Percentiles rank a stretch among this genome's conserved stretches.
Conservation (phyloP, 92 coral and sea anemone genomes). For the Porites divaricata region DNA sequence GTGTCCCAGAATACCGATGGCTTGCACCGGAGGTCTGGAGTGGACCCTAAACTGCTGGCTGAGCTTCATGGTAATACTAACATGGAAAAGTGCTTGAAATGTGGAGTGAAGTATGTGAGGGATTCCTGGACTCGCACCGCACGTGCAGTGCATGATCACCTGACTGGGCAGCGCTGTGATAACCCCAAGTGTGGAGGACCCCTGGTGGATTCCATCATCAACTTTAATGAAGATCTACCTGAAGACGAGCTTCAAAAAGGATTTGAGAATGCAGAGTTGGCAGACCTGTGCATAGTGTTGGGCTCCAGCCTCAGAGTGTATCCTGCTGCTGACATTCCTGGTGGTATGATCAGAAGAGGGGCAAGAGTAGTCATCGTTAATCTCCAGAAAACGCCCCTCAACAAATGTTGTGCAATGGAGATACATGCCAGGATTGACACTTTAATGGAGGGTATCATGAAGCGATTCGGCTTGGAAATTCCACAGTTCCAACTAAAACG, state of each 20-base stretch:
- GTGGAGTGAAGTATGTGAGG: conserved; percentile 69
- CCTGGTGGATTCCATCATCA: conserved; percentile 76
- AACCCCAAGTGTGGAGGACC: conserved; percentile 69
- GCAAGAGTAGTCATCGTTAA: conserved; percentile 72
- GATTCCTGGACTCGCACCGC: conserved; percentile 82
- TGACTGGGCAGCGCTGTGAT: conserved; percentile 73
- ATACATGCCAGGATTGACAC: conserved; percentile 72
- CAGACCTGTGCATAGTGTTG: conserved; percentile 78
- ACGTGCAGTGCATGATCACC: conserved; percentile 57
- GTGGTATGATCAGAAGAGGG: conserved; percentile 55
- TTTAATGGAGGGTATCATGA: conserved; percentile 59
- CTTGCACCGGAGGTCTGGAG: conserved; percentile 72
- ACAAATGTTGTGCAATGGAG: conserved; percentile 68
- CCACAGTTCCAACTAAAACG: conserved; percentile 64
- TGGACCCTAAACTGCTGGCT: conserved; percentile 57
- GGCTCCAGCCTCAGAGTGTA: conserved; percentile 84
- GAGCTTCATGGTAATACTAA: conserved; percentile 87
- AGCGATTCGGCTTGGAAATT: conserved; percentile 59
- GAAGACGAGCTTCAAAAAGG: conserved; percentile 66
- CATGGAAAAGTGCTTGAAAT: conserved; percentile 68
- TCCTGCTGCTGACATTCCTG: conserved; percentile 82
- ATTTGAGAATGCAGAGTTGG: conserved; percentile 48
- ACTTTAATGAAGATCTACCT: conserved; percentile 79
- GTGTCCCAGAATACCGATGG: conserved; percentile 84
- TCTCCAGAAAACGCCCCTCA: conserved; percentile 80